A percentile compares a stretch with the other conserved stretches of the same genome.
Evolutionary conservation across 2,797 vertebrate species (phyloP).

Genomic region (Poeciliopsis infans): DNA sequence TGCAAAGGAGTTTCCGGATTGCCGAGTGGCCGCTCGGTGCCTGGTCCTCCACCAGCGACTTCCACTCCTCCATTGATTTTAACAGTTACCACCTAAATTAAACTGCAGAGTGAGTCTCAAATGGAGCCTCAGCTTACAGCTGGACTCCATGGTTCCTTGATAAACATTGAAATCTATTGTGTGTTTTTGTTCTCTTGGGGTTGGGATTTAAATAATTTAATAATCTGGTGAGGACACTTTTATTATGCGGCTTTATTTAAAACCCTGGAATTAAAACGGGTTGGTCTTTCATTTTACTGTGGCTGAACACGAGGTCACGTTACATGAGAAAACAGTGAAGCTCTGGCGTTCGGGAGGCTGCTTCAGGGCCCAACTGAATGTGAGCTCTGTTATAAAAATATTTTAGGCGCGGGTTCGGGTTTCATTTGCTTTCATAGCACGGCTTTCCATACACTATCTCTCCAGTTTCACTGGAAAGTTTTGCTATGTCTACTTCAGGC

Average conservation of each 20-base stretch:
- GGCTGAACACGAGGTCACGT: not conserved
- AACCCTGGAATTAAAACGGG: not conserved
- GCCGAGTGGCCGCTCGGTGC: not conserved
- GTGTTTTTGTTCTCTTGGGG: not conserved
- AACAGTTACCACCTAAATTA: not conserved
- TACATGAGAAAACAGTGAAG: not conserved
- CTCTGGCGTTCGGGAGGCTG: not conserved
- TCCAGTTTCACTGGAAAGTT: slow-evolving; percentile 13
- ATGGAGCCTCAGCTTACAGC: not conserved
- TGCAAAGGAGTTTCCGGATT: not conserved
- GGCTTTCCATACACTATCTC: slow-evolving; percentile 21
- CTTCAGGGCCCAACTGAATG: not conserved
- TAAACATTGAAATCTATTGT: not conserved
- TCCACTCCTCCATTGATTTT: not conserved
- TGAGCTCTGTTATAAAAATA: slow-evolving; percentile 18
- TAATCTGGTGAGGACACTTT: slow-evolving; percentile 1
- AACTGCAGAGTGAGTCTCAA: not conserved
- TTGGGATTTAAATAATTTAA: not conserved
- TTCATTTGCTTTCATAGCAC: slow-evolving; percentile 31
- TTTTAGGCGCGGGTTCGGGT: not conserved
- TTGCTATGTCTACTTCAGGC: slow-evolving; percentile 23
- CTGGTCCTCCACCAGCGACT: not conserved
- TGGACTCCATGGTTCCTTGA: not conserved
- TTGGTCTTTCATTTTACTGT: not conserved
- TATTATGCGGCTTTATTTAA: not conserved